phyloP scores from a whole-genome alignment of 2,888 invertebrate species.

The Drosophila maculinotata region DNA sequence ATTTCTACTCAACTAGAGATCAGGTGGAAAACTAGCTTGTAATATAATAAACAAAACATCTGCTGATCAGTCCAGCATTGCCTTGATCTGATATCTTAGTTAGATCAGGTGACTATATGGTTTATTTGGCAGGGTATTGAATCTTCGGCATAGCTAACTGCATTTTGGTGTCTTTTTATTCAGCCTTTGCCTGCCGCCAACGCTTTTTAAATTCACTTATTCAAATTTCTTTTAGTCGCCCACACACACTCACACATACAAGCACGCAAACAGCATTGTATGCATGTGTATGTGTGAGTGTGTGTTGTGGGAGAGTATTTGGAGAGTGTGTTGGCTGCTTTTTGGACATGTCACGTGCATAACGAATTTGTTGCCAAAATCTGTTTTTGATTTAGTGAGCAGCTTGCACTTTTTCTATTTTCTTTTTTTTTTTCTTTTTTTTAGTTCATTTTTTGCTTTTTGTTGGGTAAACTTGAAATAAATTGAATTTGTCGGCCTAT shows the following conservation, averaged over 20 bases:
- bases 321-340: constrained; percentile 37
- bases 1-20: not conserved
- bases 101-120: not conserved
- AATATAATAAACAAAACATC: too few relatives aligned
- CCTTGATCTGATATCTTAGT: not conserved
- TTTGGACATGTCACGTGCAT: constrained; percentile 79
- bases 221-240: constrained; percentile 72
- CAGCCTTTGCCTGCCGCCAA: constrained; percentile 47
- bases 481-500: constrained; percentile 70
- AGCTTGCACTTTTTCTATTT: constrained; percentile 66
- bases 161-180: constrained; percentile 1
- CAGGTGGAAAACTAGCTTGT: too few relatives aligned
- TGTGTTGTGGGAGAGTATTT: constrained; percentile 24
- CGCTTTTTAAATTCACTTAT: constrained; percentile 79
- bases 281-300: constrained; percentile 18
- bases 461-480: constrained; percentile 64
- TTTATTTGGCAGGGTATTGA: not conserved
- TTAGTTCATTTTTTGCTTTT: constrained; percentile 12
- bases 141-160: not conserved
- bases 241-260: constrained; percentile 32
- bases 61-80: not conserved
- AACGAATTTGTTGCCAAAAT: constrained; percentile 80
- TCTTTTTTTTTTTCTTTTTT: constrained; percentile 6
- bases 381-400: constrained; percentile 79
- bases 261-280: too few relatives aligned